Evolutionary conservation across 2,888 invertebrate genomes (phyloP).

Genomic region (Stenolophus ochropezus): DNA sequence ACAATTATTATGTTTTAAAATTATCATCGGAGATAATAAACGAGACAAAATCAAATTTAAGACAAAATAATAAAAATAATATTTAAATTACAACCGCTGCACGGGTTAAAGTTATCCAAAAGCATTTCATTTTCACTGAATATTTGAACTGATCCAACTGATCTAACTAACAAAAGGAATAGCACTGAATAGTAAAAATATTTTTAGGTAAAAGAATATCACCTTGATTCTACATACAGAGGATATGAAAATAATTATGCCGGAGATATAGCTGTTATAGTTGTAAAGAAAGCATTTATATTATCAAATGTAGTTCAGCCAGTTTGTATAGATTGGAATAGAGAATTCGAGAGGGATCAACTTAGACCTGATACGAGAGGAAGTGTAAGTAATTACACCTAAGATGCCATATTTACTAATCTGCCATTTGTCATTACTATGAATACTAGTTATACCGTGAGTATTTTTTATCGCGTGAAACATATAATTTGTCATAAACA

Average conservation of each 20-base stretch:
- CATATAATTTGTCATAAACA: no score
- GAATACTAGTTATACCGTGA: no score
- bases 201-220: not conserved
- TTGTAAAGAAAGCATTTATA: conserved; percentile 66
- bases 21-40: not conserved
- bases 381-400: conserved; percentile 64
- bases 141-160: no score
- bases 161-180: no score
- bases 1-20: not conserved
- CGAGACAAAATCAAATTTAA: not conserved
- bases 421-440: no score
- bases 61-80: no score
- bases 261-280: conserved; percentile 69
- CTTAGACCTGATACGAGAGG: conserved; percentile 61
- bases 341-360: conserved; percentile 58
- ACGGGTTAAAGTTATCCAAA: no score
- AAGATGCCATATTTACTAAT: no score
- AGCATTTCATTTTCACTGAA: no score
- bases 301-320: conserved; percentile 69
- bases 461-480: no score
- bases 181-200: no score
- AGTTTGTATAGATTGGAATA: conserved; percentile 68
- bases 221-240: conserved; percentile 41
- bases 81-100: no score
- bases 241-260: conserved; percentile 31